Evolutionary conservation across 1,140 invertebrate genomes (phyloP).

Genomic region (Thereuonema tuberculata): DNA sequence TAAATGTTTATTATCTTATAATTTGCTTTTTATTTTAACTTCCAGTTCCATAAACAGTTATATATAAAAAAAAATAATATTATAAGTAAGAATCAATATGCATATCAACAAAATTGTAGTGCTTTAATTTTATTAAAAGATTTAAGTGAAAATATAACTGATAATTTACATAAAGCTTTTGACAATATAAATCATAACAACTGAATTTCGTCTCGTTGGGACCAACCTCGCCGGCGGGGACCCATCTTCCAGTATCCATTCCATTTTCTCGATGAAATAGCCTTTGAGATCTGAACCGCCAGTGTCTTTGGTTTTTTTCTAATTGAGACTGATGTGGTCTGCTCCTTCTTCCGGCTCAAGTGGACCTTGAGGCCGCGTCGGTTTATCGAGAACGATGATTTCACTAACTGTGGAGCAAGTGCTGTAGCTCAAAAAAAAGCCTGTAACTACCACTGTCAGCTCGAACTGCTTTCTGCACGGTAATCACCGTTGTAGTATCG

Average conservation of each 20-base stretch:
- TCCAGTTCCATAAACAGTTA: no score
- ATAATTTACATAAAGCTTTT: no score
- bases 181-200: constrained; percentile 84
- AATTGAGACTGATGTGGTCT: constrained; percentile 83
- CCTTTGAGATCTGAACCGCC: constrained; percentile 86
- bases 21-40: no score
- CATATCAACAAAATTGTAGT: no score
- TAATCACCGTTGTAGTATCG: constrained; percentile 78
- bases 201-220: constrained; percentile 64
- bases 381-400: constrained; percentile 80
- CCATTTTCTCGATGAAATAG: constrained; percentile 95
- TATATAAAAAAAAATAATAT: no score
- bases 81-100: no score
- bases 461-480: constrained; percentile 68
- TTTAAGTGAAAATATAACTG: no score
- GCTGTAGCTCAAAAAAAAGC: constrained; percentile 63
- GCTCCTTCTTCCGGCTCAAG: constrained; percentile 72
- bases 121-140: no score
- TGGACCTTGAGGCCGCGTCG: constrained; percentile 66
- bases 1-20: no score
- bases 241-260: constrained; percentile 83
- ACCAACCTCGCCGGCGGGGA: constrained; percentile 72
- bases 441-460: constrained; percentile 84
- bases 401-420: constrained; percentile 66
- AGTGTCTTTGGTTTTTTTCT: constrained; percentile 87